These are phyloP conservation scores for Machaerirhynchus nigripectus DNA, from an alignment of 2,113 vertebrate species.

Conservation along the genomic window DNA sequence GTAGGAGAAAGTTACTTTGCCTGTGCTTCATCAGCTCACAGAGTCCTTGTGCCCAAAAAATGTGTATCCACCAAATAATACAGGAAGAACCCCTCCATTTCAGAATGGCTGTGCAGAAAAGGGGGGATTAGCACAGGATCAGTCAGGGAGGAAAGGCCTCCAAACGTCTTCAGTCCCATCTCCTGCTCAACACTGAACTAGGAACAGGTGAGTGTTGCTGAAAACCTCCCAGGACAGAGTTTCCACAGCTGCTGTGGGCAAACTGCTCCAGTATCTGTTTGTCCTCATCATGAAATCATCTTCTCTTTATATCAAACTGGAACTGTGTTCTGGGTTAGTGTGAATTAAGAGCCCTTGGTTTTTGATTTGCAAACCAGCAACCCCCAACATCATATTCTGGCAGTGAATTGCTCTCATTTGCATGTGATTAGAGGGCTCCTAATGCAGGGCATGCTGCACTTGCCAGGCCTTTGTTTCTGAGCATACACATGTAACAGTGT, in stretches of 20 bases:
- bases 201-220: background rate
- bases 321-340: background rate
- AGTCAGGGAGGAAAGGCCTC: background rate
- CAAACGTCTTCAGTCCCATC: background rate
- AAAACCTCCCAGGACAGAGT: background rate
- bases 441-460: background rate
- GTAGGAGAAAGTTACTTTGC: background rate
- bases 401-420: background rate
- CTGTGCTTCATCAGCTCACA: background rate
- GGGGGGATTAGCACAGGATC: background rate
- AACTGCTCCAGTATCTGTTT: background rate
- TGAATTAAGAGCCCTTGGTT: background rate
- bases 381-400: background rate
- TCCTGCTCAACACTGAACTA: background rate
- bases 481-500: accelerated
- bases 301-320: background rate
- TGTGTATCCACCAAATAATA: background rate
- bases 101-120: background rate
- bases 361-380: background rate
- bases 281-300: background rate
- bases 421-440: background rate
- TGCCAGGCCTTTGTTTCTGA: background rate
- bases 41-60: background rate
- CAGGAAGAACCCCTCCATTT: background rate
- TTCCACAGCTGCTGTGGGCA: background rate